Base-by-base conservation (phyloP, 2,113 vertebrate species). In the Kryptolebias marmoratus region DNA sequence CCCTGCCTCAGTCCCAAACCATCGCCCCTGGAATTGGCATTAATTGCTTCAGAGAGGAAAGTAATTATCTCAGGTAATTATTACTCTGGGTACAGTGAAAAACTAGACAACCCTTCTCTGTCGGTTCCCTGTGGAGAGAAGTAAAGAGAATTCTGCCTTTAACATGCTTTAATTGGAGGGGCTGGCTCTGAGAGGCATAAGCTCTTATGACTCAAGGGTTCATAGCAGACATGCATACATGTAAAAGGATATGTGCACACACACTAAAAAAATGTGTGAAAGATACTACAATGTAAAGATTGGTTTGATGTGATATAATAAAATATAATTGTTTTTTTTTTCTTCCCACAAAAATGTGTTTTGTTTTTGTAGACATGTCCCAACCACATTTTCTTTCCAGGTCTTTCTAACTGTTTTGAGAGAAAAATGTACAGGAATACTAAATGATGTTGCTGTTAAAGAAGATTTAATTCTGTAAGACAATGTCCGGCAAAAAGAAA, bases 61-160 rank as follows among this genome's bases (percentile, higher is more conserved):
- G 93, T 93, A 92, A 94, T 94, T 93, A 94, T 94, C 90, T 91
- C 89, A 94, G 93, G 94, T 94, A 93, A 94, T 94, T 93, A 94
- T 94, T 90, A 92, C 88, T 86, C 81, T 85, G 84, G 81, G 87
- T 90, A 78, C 92, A 93, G 92, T 87, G 86, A 90, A 84, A 81
- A 88, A 81, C 81, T 63, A 85, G 81, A 91, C 85, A 80, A 86
- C 79, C 79, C 73, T 84, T 82, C 81, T 88, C 74, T 57, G 48
- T 27, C 47, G 27, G 58, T 52, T 85, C 92, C 92, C 91, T 84
- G 83, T 30, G 77, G 90, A 85, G 85, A 66, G 55, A 73, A 84
- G 82, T 81, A 82, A 85, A 77, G 64, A 87, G 80, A 91, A 89
- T 89, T 90, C 77, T 81, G 76, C 72, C 90, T 92, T 91, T 92